Evolutionary conservation across 1,140 invertebrate species (phyloP).

Genomic region (Xylocopa sonorina): DNA sequence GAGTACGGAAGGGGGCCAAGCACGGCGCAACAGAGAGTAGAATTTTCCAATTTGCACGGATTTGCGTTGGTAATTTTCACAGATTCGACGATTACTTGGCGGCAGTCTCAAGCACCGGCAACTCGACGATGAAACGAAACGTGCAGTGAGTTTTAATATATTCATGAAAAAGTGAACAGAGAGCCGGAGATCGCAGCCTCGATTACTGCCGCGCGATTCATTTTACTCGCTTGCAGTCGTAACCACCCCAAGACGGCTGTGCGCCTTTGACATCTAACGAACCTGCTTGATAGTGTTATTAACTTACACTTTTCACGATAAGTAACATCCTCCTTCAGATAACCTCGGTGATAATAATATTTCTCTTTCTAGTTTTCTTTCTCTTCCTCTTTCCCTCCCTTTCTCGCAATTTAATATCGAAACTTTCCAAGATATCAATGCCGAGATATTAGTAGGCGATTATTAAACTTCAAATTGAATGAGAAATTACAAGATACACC

Average conservation of each 20-base stretch:
- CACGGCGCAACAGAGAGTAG: not conserved
- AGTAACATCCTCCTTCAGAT: not conserved
- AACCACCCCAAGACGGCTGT: not conserved
- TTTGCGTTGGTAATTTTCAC: slow-evolving; percentile 71
- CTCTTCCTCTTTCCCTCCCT: not conserved
- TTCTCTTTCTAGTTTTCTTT: not conserved
- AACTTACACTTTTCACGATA: not conserved
- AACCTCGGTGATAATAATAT: not conserved
- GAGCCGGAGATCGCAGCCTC: not conserved
- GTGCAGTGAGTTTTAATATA: slow-evolving; percentile 84
- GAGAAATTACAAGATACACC: too few species aligned
- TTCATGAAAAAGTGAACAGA: not conserved
- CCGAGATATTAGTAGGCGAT: too few species aligned
- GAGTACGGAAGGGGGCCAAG: not conserved
- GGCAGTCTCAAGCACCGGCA: slow-evolving; percentile 83
- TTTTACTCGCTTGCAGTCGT: slow-evolving; percentile 2
- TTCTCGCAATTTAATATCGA: not conserved
- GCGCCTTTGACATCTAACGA: slow-evolving; percentile 7
- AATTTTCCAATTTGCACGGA: slow-evolving; percentile 31
- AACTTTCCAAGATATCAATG: too few species aligned
- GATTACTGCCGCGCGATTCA: not conserved
- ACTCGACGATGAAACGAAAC: slow-evolving; percentile 83
- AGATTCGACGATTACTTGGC: slow-evolving; percentile 85
- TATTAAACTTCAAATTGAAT: too few species aligned
- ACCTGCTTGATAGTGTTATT: not conserved